Percentiles rank a stretch among this genome's conserved stretches.
Evolutionary conservation across 2,797 vertebrate species (phyloP).

Genomic region (Halcyon badia): DNA sequence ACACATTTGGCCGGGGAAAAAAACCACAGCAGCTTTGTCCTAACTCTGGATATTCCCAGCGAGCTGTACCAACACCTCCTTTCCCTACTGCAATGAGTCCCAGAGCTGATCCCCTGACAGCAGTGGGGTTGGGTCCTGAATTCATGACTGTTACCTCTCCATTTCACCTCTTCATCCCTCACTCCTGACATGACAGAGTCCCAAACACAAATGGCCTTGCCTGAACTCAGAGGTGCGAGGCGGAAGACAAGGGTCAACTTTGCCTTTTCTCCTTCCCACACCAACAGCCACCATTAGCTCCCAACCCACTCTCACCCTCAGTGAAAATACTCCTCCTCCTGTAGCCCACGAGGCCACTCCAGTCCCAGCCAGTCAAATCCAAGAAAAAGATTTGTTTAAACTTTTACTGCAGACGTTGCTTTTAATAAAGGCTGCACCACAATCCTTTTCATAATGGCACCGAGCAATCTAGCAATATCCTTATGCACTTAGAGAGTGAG

Average conservation of each 20-base stretch:
- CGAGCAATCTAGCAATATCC: slow-evolving; percentile 64
- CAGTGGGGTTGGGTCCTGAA: accelerated
- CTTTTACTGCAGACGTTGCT: slow-evolving; percentile 44
- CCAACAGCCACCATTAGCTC: not conserved
- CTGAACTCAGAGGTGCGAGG: not conserved
- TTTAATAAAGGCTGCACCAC: slow-evolving; percentile 64
- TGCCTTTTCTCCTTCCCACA: not conserved
- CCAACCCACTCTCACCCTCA: not conserved
- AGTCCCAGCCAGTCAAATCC: slow-evolving; percentile 38
- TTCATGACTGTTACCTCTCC: not conserved
- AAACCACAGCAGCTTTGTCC: not conserved
- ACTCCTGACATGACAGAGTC: not conserved
- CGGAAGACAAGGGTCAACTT: not conserved
- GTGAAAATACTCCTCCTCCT: not conserved
- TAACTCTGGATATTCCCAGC: not conserved
- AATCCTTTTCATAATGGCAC: slow-evolving; percentile 60
- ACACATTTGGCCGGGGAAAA: accelerated
- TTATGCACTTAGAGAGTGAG: slow-evolving; percentile 63
- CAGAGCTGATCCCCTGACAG: not conserved
- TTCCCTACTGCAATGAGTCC: not conserved
- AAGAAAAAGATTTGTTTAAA: slow-evolving; percentile 68
- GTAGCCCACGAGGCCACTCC: not conserved
- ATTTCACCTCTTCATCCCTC: not conserved
- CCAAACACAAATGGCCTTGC: not conserved
- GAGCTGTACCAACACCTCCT: not conserved